phyloP scores from a whole-genome alignment of 2,113 vertebrate genomes.

The Lepus timidus region DNA sequence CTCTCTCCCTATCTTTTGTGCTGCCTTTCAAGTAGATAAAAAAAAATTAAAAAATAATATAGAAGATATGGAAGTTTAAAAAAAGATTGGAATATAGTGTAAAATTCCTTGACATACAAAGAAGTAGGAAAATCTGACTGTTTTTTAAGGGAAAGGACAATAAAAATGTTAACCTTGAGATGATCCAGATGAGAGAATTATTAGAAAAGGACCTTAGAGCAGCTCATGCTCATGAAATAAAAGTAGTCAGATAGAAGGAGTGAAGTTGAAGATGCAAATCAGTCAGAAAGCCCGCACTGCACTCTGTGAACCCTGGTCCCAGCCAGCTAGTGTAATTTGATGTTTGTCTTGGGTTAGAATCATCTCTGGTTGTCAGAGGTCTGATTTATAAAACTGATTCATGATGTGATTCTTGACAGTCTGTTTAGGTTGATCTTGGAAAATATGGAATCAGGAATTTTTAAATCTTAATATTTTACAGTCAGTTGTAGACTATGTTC shows the following conservation, averaged over 20 bases:
- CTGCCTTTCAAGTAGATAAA: too few relatives aligned
- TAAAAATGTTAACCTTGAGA: neutral
- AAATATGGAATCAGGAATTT: constrained; percentile 33
- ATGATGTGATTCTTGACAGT: neutral
- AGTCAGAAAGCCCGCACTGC: neutral
- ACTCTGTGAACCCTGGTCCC: neutral
- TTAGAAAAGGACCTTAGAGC: constrained; percentile 16
- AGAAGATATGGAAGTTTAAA: too few relatives aligned
- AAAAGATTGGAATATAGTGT: neutral
- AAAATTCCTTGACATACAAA: constrained; percentile 16
- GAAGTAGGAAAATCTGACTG: constrained; percentile 1
- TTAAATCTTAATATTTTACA: constrained; percentile 9
- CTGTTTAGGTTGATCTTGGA: constrained; percentile 15
- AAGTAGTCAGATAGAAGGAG: neutral
- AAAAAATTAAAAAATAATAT: too few relatives aligned
- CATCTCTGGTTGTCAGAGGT: neutral
- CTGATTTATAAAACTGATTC: neutral
- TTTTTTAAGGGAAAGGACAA: constrained; percentile 13
- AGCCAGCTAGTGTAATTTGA: constrained; percentile 1
- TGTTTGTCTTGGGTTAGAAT: constrained; percentile 4
- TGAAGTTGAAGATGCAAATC: neutral
- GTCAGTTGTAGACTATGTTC: constrained; percentile 9
- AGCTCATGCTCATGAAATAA: neutral
- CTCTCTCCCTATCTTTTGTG: too few relatives aligned
- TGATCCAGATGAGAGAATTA: constrained; percentile 5